A percentile compares a stretch with the other conserved stretches of the same genome.
Evolutionary conservation across 2,888 invertebrate genomes (phyloP).

Genomic region (Dolichopus griseipennis): DNA sequence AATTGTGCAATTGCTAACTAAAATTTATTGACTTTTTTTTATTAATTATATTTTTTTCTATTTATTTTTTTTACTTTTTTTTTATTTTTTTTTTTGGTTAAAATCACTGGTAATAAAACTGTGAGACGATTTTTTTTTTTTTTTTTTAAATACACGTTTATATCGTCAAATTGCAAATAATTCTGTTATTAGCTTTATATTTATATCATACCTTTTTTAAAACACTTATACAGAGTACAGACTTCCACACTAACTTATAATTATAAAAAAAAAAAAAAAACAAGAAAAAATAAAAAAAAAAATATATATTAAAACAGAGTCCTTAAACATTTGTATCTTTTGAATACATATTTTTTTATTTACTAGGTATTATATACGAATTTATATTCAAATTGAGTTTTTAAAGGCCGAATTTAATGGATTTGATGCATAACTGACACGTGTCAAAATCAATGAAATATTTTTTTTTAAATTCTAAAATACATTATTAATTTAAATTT

Average conservation of each 20-base stretch:
- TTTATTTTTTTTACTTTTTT: not conserved
- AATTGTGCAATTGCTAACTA: not conserved
- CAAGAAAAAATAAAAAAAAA: too few relatives aligned
- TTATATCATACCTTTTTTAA: not conserved
- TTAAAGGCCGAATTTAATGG: too few relatives aligned
- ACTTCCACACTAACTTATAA: not conserved
- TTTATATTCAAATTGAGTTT: too few relatives aligned
- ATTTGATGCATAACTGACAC: too few relatives aligned
- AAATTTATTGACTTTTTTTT: not conserved
- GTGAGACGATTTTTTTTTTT: not conserved
- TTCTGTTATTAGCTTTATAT: not conserved
- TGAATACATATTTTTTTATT: too few relatives aligned
- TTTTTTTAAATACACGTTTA: slow-evolving; percentile 6
- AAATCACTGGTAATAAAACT: not conserved
- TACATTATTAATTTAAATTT: too few relatives aligned
- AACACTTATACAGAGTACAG: not conserved
- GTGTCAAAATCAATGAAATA: too few relatives aligned
- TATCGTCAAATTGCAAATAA: slow-evolving; percentile 6
- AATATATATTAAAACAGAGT: not conserved
- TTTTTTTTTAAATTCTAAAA: too few relatives aligned
- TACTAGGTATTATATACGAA: too few relatives aligned
- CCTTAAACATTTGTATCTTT: not conserved
- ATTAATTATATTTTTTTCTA: not conserved
- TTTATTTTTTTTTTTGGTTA: not conserved
- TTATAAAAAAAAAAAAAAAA: not conserved